Conservation (phyloP, 2,888 invertebrate species). For the Nephrotoma flavescens region DNA sequence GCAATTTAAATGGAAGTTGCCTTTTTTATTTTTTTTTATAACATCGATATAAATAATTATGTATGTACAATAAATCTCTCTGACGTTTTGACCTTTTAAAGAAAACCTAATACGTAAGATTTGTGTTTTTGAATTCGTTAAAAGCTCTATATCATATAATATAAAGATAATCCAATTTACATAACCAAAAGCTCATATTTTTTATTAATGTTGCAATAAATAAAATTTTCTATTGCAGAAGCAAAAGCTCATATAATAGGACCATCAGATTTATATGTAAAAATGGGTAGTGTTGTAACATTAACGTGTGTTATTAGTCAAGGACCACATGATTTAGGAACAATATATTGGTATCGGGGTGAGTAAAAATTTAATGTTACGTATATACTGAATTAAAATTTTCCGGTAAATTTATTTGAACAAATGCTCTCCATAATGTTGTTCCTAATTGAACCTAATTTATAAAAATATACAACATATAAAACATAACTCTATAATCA, state of each 20-base stretch:
- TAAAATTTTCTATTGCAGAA: constrained; percentile 31
- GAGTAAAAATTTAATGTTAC: constrained; percentile 12
- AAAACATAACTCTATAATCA: not conserved
- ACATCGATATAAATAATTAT: not conserved
- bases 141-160: not conserved
- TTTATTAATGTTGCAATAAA: not conserved
- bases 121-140: not conserved
- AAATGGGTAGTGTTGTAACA: constrained; percentile 56
- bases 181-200: not conserved
- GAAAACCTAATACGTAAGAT: not conserved
- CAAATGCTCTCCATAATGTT: not conserved
- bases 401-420: not conserved
- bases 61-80: not conserved
- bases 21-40: not conserved
- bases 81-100: not conserved
- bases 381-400: not conserved
- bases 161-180: not conserved
- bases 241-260: constrained; percentile 52
- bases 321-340: constrained; percentile 54
- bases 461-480: not conserved
- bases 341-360: constrained; percentile 55
- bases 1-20: not conserved
- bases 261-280: constrained; percentile 52
- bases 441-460: not conserved
- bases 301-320: constrained; percentile 55